These are phyloP conservation scores for Achroia grisella DNA, from an alignment of 1,140 invertebrate genomes.

Conservation along the genomic window DNA sequence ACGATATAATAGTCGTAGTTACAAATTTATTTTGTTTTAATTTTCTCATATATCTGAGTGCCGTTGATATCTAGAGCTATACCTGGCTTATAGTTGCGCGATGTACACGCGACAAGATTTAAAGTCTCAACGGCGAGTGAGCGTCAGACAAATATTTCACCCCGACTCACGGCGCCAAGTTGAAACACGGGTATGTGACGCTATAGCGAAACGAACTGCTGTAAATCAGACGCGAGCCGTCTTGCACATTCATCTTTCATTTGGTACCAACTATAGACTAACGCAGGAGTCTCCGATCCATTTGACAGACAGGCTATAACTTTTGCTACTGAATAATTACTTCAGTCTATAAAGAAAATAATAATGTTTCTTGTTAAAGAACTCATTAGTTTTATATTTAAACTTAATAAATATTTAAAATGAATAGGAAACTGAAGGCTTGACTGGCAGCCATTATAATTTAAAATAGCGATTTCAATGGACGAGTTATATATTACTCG, in stretches of 20 bases:
- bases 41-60: not conserved
- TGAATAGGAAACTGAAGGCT: too few relatives aligned
- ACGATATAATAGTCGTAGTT: too few relatives aligned
- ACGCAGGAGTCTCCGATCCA: not conserved
- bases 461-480: too few relatives aligned
- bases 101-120: conserved; percentile 59
- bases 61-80: conserved; percentile 17
- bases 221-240: conserved; percentile 18
- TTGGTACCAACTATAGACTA: conserved; percentile 1
- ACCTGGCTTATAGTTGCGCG: conserved; percentile 14
- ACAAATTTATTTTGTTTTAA: too few relatives aligned
- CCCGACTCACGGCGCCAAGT: conserved; percentile 30
- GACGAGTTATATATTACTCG: too few relatives aligned
- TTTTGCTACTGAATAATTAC: conserved; percentile 21
- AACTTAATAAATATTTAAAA: too few relatives aligned
- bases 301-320: conserved; percentile 21
- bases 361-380: not conserved
- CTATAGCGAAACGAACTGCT: not conserved
- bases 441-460: too few relatives aligned
- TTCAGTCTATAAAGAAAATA: not conserved
- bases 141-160: conserved; percentile 53
- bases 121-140: conserved; percentile 26
- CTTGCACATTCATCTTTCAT: conserved; percentile 25
- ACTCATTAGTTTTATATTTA: too few relatives aligned
- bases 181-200: conserved; percentile 12